Evolutionary conservation across 2,888 invertebrate species (phyloP).

Genomic region (Cinara cedri): DNA sequence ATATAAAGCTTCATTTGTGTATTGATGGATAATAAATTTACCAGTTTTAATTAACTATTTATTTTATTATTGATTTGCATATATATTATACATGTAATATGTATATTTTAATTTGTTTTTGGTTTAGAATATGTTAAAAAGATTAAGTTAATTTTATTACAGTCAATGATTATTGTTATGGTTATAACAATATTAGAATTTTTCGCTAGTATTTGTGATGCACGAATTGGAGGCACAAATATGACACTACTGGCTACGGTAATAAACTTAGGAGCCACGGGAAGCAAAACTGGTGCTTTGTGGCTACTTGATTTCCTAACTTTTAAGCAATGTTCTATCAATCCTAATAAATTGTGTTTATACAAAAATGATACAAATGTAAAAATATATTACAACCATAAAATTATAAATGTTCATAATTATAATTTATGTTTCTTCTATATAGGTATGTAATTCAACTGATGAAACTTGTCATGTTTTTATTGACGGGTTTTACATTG

Average conservation of each 20-base stretch:
- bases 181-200: conserved; percentile 98
- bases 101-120: no score
- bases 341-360: conserved; percentile 63
- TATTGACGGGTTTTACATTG: conserved; percentile 90
- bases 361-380: background rate
- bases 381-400: background rate
- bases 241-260: conserved; percentile 98
- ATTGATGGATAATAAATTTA: no score
- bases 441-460: conserved; percentile 12
- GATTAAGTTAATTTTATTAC: conserved; percentile 61
- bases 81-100: background rate
- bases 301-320: conserved; percentile 92
- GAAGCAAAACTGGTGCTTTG: conserved; percentile 90
- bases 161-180: conserved; percentile 94
- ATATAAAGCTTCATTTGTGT: no score
- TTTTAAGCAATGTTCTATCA: conserved; percentile 72
- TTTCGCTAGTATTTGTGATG: conserved; percentile 96
- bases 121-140: no score
- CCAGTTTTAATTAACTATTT: no score
- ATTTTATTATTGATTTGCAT: no score
- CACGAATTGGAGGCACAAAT: conserved; percentile 95
- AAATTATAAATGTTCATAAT: background rate
- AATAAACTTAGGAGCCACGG: conserved; percentile 94
- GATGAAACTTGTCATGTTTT: conserved; percentile 69
- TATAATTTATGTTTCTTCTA: background rate